Conservation (phyloP, 2,797 vertebrate genomes). For the Decapterus maruadsi region DNA sequence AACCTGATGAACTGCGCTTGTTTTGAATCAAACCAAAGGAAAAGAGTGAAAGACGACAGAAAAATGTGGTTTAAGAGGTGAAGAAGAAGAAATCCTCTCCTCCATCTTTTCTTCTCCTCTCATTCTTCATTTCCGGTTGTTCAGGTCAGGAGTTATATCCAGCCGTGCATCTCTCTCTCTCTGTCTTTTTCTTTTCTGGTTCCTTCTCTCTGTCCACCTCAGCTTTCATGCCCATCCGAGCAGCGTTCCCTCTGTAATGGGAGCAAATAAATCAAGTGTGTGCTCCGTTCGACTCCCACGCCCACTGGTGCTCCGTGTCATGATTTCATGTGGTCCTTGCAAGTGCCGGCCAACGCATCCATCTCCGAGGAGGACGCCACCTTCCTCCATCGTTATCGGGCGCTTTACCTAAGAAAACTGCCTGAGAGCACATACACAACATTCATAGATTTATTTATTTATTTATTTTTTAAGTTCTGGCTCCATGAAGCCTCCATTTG, state of each 20-base stretch:
- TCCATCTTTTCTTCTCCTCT: conserved; percentile 31
- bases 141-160: neutral
- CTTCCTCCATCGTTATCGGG: neutral
- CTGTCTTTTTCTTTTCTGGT: neutral
- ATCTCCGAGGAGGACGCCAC: neutral
- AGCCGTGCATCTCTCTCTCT: neutral
- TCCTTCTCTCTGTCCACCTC: neutral
- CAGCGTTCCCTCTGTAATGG: conserved; percentile 25
- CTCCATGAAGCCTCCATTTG: neutral
- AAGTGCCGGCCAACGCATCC: neutral
- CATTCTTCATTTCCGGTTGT: conserved; percentile 25
- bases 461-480: neutral
- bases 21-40: neutral
- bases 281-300: conserved; percentile 22
- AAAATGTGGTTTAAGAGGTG: neutral
- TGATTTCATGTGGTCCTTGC: neutral
- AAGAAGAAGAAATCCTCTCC: neutral
- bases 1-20: neutral
- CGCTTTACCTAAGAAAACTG: neutral
- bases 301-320: neutral
- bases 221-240: conserved; percentile 35
- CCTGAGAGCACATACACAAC: neutral
- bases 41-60: neutral
- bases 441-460: neutral
- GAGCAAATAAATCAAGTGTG: conserved; percentile 34